A percentile compares a stretch with the other conserved stretches of the same genome.
Conservation (phyloP, 2,888 invertebrate genomes). For the Odontocerum albicorne region DNA sequence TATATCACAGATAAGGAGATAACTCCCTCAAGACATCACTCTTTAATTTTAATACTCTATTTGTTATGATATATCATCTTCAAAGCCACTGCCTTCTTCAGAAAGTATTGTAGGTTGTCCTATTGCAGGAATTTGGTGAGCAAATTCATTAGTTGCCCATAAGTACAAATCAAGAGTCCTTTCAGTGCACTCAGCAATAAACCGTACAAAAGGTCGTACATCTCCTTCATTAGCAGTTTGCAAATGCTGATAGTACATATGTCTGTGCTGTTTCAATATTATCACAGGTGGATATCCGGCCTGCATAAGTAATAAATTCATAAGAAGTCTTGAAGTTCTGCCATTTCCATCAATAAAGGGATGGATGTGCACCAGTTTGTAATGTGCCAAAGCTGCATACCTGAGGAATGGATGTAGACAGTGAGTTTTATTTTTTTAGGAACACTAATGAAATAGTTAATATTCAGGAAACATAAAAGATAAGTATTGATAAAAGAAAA, state of each 20-base stretch:
- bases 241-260: constrained; percentile 85
- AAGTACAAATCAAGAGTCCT: constrained; percentile 85
- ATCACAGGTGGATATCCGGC: constrained; percentile 96
- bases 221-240: constrained; percentile 94
- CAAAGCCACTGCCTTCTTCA: constrained; percentile 38
- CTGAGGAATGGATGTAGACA: constrained; percentile 55
- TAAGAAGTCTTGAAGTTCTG: constrained; percentile 89
- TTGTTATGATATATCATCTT: constrained; percentile 27
- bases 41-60: constrained; percentile 2
- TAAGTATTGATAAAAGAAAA: no score
- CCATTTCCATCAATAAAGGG: constrained; percentile 98
- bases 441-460: no score
- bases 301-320: constrained; percentile 95
- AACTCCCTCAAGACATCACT: background rate
- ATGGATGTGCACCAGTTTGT: constrained; percentile 95
- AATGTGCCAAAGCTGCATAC: constrained; percentile 94
- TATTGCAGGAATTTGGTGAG: constrained; percentile 69
- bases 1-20: constrained; percentile 14
- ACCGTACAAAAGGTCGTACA: constrained; percentile 92
- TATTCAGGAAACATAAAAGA: no score
- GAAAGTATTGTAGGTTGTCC: constrained; percentile 53
- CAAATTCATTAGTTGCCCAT: constrained; percentile 77
- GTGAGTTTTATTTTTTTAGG: no score
- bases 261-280: constrained; percentile 82
- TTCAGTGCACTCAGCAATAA: constrained; percentile 92